Evolutionary conservation across 1,140 invertebrate species (phyloP).

Genomic region (Neodiprion pinetum): DNA sequence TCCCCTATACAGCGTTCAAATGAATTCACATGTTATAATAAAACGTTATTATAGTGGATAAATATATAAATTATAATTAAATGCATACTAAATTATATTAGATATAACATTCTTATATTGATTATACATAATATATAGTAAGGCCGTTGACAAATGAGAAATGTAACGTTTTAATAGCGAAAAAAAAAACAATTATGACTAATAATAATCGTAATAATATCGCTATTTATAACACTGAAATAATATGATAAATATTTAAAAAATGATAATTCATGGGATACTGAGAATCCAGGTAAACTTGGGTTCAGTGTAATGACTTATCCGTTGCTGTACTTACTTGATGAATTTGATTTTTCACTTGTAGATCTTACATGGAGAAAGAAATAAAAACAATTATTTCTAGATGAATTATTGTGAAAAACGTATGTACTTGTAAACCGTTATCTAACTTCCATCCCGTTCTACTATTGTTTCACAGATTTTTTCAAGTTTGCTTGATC

Average conservation of each 20-base stretch:
- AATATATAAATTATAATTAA: conserved; percentile 6
- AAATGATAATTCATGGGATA: neutral
- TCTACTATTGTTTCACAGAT: too few relatives aligned
- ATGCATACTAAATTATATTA: conserved; percentile 5
- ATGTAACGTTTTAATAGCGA: neutral
- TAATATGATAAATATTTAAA: neutral
- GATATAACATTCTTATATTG: conserved; percentile 2
- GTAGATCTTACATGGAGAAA: neutral
- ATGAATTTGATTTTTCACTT: too few relatives aligned
- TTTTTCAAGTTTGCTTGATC: too few relatives aligned
- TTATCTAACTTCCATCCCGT: too few relatives aligned
- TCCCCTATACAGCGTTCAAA: conserved; percentile 4
- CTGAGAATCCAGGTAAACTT: neutral
- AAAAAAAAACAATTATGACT: neutral
- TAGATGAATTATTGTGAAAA: too few relatives aligned
- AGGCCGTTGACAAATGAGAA: conserved; percentile 5
- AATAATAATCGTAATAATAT: too few relatives aligned
- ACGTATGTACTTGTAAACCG: too few relatives aligned
- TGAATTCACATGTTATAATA: neutral
- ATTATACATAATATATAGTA: neutral
- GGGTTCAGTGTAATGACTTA: neutral
- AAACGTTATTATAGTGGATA: conserved; percentile 3
- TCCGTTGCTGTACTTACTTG: neutral
- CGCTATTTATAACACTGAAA: neutral
- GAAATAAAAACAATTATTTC: neutral